Evolutionary conservation across 2,113 vertebrate species (phyloP), one percentile per base, ranked within the genome.

Genomic region (Pseudonaja textilis): DNA sequence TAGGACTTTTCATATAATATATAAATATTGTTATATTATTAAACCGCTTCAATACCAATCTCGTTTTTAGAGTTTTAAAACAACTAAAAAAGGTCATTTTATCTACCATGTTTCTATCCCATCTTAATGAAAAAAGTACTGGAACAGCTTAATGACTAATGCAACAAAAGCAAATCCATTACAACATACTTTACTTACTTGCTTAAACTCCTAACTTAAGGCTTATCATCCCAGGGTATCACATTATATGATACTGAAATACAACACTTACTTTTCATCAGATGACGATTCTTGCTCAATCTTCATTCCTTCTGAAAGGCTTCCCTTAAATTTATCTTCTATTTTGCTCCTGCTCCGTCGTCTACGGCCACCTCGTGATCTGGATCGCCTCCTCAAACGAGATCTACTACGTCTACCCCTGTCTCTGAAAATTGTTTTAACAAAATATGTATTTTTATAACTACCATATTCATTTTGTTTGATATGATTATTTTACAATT

Each of bases 231-330:
- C 90, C 25, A 25, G 34, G 20, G 74, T 12, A 87, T 92, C 1
- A 47, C 86, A 4, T 18, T 42, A 89, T 34, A 85, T 20, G 0
- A 87, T 92, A 23, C 74, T 50, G 90, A 20, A 94, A 93, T 85
- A 93, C 0, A 22, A 96, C 85, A 87, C 98, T 98, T 98, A 99
- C 99, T 99, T 98, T 96, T 99, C 99, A 95, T 98, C 99, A 81
- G 97, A 99, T 4, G 99, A 99, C 88, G 99, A 99, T 54, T 99
- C 99, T 93, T 99, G 98, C 94, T 99, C 99, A 1, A 95, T 98
- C 95, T 99, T 99, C 99, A 99, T 99, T 91, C 99, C 99, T 97
- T 99, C 99, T 22, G 99, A 99, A 74, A 99, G 98, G 93, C 99
- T 99, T 88, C 99, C 99, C 97, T 99, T 99, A 96, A 99, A 99